Base-by-base conservation (phyloP, 2,113 vertebrate species). In the Psammodynastes pulverulentus region DNA sequence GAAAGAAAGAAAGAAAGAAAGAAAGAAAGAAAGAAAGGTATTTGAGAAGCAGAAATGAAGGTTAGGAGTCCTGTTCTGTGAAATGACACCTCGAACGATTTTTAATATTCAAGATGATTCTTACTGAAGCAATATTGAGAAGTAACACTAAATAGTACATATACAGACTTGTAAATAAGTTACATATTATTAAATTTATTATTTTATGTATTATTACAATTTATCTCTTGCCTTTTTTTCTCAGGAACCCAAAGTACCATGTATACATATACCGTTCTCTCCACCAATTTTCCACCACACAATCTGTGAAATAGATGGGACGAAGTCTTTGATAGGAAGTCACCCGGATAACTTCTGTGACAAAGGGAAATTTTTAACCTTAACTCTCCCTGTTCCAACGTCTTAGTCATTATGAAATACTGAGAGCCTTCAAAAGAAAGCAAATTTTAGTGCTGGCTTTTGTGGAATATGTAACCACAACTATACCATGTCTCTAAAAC, bases 1-100 rank as follows among this genome's bases (percentile, higher is more conserved):
- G 17, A 48, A 2, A 13, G 24, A 48, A 12, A 1, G 43, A 5
- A 10, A 2, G 5, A 3, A 8, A 6, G 13, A 1, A 4, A 23
- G 13, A 84, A 9, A 9, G 84, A 46, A 10, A 10, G 3, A 3
- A 24, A 9, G 45, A 23, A 46, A 84, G 21, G 4, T 46, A 84
- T 46, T 85, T 7, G 39, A 45, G 19, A 85, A 45, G 43, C 21
- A 45, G 8, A 23, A 85, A 10, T 46, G 7, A 56, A 56, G 23
- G 56, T 23, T 58, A 58, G 24, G 24, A 58, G 9, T 26, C 24
- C 8, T 26, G 56, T 9, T 24, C 24, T 58, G 56, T 58, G 24
- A 58, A 58, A 58, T 58, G 8, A 26, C 24, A 58, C 24, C 56
- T 58, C 8, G 56, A 26, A 58, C 24, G 10, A 26, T 58, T 26